Base-by-base conservation (phyloP, 2,797 vertebrate genomes). In the Poecilia velifera region DNA sequence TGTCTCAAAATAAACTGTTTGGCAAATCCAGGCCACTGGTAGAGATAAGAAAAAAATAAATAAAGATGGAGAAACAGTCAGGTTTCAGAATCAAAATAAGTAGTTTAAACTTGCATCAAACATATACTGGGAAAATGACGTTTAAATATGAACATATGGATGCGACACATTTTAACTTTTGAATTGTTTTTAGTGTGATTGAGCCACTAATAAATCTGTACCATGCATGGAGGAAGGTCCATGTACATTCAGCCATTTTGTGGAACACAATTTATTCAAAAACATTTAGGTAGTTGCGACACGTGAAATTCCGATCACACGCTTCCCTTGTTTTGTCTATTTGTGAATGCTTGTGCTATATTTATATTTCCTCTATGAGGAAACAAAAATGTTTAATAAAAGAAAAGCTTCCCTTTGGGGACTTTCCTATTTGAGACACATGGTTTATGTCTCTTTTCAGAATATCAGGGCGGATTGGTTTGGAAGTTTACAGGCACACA, bases 11-110 rank as follows among this genome's bases (percentile, higher is more conserved):
- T 47, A 85, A 90, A 86, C 47, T 73, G 34, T 81, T 82, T 47
- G 82, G 57, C 79, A 87, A 79, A 93, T 90, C 78, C 80, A 90
- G 91, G 88, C 79, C 88, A 91, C 36, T 57, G 46, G 77, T 51
- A 80, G 62, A 79, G 39, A 46, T 39, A 76, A 6, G 49, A 66
- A 81, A 74, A 74, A 72, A 43, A 51, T 31, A 72, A 43, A 51
- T 31, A 4, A 8, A 41, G 20, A 68, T 39, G 2, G 5, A 46
- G 28, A 49, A 45, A 46, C 41, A 25, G 45, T 16, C 28, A 70
- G 62, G 22, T 22, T 10, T 14, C 20, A 12, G 64, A 31, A 49
- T 73, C 46, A 73, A 34, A 73, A 47, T 51, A 39, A 36, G 16
- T 51, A 34, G 31, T 51, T 22, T 22, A 51, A 36, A 73, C 20